A percentile compares a stretch with the other conserved stretches of the same genome.
Conservation (phyloP, 2,797 vertebrate genomes). For the Tragopan temminckii region DNA sequence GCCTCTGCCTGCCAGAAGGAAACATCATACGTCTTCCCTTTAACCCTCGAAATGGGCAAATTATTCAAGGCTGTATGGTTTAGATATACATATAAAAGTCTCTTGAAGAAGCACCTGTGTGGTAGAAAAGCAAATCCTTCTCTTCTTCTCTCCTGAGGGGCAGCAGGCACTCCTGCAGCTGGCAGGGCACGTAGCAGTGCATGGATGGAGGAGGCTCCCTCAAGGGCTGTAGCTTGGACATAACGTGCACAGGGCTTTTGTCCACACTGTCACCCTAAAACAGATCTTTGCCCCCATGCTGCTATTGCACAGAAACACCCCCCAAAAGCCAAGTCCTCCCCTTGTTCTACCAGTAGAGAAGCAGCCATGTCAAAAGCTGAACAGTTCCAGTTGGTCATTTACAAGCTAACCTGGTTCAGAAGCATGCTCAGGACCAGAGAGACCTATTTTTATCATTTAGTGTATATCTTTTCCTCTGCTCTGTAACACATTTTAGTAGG, state of each 20-base stretch:
- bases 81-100: constrained; percentile 28
- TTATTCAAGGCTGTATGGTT: constrained; percentile 61
- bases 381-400: background rate
- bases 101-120: background rate
- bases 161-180: background rate
- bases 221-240: rapidly evolving
- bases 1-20: constrained; percentile 35
- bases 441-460: background rate
- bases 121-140: background rate
- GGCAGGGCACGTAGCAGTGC: background rate
- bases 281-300: background rate
- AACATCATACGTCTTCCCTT: constrained; percentile 68
- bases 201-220: background rate
- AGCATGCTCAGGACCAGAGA: background rate
- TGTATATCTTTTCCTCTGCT: background rate
- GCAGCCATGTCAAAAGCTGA: background rate
- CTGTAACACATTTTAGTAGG: background rate
- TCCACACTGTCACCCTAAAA: background rate
- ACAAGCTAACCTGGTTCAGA: background rate
- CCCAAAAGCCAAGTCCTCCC: background rate
- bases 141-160: background rate
- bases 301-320: background rate
- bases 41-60: constrained; percentile 62
- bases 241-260: background rate
- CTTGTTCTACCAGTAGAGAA: background rate